phyloP scores from a whole-genome alignment of 2,113 vertebrate species.

The Daboia siamensis region DNA sequence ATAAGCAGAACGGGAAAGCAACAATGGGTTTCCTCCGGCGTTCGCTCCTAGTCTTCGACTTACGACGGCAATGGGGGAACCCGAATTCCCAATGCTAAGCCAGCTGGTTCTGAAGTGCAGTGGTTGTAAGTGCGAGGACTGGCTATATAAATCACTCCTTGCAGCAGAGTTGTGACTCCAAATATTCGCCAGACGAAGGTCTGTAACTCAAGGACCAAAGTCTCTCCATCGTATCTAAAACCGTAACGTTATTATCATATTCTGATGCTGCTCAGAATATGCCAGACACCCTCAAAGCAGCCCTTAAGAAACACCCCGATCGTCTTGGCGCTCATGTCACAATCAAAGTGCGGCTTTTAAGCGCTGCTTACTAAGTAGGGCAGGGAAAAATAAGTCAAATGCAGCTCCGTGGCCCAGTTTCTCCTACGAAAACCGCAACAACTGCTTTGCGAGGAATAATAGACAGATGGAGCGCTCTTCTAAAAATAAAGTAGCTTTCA shows the following conservation, averaged over 20 bases:
- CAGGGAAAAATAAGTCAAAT: neutral
- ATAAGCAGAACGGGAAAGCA: no score
- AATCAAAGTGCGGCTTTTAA: neutral
- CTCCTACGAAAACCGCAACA: neutral
- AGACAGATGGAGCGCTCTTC: conserved; percentile 9
- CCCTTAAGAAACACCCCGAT: rapidly evolving
- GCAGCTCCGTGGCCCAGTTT: neutral
- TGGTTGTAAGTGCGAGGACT: no score
- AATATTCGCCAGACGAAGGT: no score
- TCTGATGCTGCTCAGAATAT: neutral
- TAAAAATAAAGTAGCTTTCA: conserved; percentile 18
- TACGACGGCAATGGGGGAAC: no score
- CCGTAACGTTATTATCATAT: neutral
- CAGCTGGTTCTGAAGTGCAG: no score
- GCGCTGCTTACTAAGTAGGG: no score
- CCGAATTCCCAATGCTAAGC: no score
- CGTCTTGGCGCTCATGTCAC: neutral
- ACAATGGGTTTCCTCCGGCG: no score
- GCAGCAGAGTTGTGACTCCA: no score
- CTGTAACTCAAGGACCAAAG: no score
- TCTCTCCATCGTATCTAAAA: neutral
- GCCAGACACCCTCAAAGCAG: neutral
- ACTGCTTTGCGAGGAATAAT: neutral
- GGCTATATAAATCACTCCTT: no score
- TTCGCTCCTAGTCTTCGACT: no score